Conservation (phyloP, 2,113 vertebrate genomes). For the Corythoichthys intestinalis region DNA sequence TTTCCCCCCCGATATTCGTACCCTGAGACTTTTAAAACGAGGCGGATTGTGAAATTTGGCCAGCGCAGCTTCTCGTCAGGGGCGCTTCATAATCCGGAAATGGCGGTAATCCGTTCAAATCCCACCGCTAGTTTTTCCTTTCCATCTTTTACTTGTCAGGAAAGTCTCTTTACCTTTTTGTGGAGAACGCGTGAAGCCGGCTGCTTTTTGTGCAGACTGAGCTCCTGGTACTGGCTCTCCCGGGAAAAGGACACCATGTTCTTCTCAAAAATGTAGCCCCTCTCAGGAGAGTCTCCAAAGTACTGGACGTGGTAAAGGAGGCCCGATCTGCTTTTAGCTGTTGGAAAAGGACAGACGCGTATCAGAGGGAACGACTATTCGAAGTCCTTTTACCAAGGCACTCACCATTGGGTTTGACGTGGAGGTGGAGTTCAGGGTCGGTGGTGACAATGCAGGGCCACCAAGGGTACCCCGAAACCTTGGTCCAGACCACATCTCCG, state of each 20-base stretch:
- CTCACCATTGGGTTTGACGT: constrained; percentile 84
- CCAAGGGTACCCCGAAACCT: constrained; percentile 95
- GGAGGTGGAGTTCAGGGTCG: constrained; percentile 82
- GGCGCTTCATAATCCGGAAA: too few species aligned
- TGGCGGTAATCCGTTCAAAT: too few species aligned
- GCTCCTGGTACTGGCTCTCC: constrained; percentile 84
- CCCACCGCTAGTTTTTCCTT: not conserved
- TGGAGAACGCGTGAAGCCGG: constrained; percentile 73
- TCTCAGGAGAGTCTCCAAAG: constrained; percentile 90
- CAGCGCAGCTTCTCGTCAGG: too few species aligned
- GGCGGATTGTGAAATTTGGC: too few species aligned
- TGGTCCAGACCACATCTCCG: constrained; percentile 94
- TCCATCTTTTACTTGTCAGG: not conserved
- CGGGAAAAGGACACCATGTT: constrained; percentile 87
- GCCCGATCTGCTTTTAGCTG: constrained; percentile 75
- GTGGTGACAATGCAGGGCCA: constrained; percentile 97
- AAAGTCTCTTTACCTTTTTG: constrained; percentile 77
- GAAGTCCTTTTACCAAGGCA: too few species aligned
- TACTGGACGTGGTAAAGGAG: constrained; percentile 93
- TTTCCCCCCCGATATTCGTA: too few species aligned
- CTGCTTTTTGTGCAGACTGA: constrained; percentile 81
- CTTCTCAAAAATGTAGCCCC: constrained; percentile 94
- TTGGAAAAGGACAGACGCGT: constrained; percentile 31
- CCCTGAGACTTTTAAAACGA: too few species aligned
- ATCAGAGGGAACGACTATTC: not conserved